These are phyloP conservation scores for Psephotus haematonotus DNA, from an alignment of 2,113 vertebrate genomes.

Conservation along the genomic window DNA sequence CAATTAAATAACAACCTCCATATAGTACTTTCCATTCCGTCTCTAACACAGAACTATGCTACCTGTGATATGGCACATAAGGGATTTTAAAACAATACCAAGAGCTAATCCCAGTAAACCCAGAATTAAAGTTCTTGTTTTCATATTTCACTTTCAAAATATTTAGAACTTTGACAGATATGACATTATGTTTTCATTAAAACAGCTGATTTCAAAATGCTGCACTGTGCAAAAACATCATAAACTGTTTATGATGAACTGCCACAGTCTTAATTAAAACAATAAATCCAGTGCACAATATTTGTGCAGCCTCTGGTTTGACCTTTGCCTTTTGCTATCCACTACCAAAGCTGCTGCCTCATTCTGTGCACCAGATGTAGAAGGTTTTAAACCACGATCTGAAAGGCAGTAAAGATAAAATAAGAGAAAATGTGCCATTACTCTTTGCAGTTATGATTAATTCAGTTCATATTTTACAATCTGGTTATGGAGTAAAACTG, in stretches of 20 bases:
- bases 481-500: slow-evolving; percentile 86
- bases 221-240: slow-evolving; percentile 86
- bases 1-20: slow-evolving; percentile 68
- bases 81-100: slow-evolving; percentile 82
- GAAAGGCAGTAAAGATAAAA: slow-evolving; percentile 88
- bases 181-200: slow-evolving; percentile 87
- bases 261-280: slow-evolving; percentile 92
- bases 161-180: slow-evolving; percentile 91
- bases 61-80: slow-evolving; percentile 74
- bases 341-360: slow-evolving; percentile 78
- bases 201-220: slow-evolving; percentile 88
- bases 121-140: slow-evolving; percentile 85
- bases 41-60: slow-evolving; percentile 43
- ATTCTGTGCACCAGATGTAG: slow-evolving; percentile 78
- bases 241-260: slow-evolving; percentile 95
- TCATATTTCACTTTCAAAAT: slow-evolving; percentile 87
- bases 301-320: slow-evolving; percentile 85
- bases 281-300: slow-evolving; percentile 89
- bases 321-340: slow-evolving; percentile 87
- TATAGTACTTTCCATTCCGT: slow-evolving; percentile 15
- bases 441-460: slow-evolving; percentile 87
- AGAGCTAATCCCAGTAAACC: slow-evolving; percentile 81
- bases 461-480: slow-evolving; percentile 92
- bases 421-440: slow-evolving; percentile 84
- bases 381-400: slow-evolving; percentile 83